A percentile compares a stretch with the other conserved stretches of the same genome.
Evolutionary conservation across 2,797 vertebrate species (phyloP).

Genomic region (Euphonia xanthogaster): DNA sequence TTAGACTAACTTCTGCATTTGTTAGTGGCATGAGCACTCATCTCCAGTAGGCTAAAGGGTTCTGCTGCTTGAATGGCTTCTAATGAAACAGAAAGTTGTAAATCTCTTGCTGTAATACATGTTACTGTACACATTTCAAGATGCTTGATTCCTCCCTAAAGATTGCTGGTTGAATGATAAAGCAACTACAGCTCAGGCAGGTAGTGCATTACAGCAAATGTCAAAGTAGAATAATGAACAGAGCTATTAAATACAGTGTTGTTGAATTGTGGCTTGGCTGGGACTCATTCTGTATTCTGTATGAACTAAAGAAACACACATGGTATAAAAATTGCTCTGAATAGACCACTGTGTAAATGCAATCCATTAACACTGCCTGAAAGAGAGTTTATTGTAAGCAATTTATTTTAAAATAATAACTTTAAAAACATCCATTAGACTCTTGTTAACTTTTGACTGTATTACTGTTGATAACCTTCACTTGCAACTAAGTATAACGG

Average conservation of each 20-base stretch:
- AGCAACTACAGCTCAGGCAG: neutral
- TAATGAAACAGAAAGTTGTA: neutral
- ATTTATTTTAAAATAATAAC: constrained; percentile 4
- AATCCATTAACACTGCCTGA: neutral
- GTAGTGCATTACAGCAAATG: neutral
- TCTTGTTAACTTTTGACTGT: neutral
- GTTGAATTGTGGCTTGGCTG: neutral
- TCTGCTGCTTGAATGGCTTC: neutral
- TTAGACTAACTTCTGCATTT: neutral
- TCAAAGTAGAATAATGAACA: neutral
- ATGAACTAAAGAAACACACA: neutral
- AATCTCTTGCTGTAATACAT: neutral
- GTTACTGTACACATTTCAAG: neutral
- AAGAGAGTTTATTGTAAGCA: neutral
- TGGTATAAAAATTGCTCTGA: neutral
- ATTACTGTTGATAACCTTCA: neutral
- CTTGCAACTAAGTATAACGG: neutral
- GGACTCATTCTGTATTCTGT: neutral
- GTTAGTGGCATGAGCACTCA: neutral
- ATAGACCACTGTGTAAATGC: neutral
- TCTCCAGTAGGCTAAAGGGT: neutral
- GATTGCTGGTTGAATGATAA: neutral
- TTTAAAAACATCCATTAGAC: constrained; percentile 7
- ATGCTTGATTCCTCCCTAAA: neutral
- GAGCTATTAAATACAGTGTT: neutral